Evolutionary conservation across 2,113 vertebrate genomes (phyloP), one percentile per base, ranked within the genome.

Genomic region (Cynopterus brachyotis): DNA sequence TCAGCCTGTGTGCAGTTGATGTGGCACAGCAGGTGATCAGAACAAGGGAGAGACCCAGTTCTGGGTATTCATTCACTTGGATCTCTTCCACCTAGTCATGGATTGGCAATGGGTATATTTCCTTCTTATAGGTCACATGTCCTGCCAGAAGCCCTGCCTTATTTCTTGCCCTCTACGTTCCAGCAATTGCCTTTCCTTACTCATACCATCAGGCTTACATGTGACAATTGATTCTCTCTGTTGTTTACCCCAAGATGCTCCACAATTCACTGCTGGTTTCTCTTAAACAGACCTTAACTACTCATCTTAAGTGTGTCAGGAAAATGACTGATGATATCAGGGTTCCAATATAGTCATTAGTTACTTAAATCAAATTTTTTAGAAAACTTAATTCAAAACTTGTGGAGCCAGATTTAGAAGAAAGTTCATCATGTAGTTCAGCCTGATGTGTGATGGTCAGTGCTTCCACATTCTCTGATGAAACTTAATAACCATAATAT

Each of bases 341-440:
- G 30, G 11, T 10, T 75, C 9, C 5, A 59, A 42, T 32, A 64
- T 22, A n/a, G 1, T 80, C 80, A 37, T n/a, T 57, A 73, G 76
- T 55, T 53, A 70, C 53, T 82, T 67, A 16, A 89, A 85, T 82
- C 40, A 76, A 70, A 19, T 4, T 70, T 84, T 59, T 55, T 50
- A 1, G 13, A 87, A 94, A 94, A 75, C 20, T 19, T 55, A 92
- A 78, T 59, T 70, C 37, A 82, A 55, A 32, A 30, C 5, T 32
- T 28, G 22, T 67, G 10, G 6, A 83, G 50, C 13, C 55, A 20
- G 37, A 93, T 72, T 84, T 57, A 85, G 47, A 93, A 60, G 55
- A 91, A 67, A 82, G 11, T 47, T 15, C 22, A 37, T 60, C 5
- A 24, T 1, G 6, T 10, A 50, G 20, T 66, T 84, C 30, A 17